Evolutionary conservation across 2,113 vertebrate species (phyloP), one percentile per base, ranked within the genome.

Genomic region (Lynx canadensis): DNA sequence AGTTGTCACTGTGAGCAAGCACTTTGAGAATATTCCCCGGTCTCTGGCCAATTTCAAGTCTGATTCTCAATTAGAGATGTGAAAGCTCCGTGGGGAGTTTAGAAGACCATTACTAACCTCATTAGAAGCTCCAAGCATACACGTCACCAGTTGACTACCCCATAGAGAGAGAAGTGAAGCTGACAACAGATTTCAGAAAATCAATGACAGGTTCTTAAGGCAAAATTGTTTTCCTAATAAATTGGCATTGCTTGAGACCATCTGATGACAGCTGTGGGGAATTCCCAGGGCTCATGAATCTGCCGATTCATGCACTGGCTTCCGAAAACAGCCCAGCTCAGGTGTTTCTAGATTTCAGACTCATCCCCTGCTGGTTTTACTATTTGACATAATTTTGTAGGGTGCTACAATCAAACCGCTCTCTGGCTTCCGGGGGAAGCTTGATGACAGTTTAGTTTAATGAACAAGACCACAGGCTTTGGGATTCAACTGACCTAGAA

Each of bases 121-220:
- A 81, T 83, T 55, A 90, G 84, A 50, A 12, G 68, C 60, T 95
- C 94, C 45, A 93, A 89, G 86, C 15, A 11, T 15, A 69, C n/a
- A 57, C 63, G 13, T 31, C 73, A 21, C 52, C 73, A 29, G 31
- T 86, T 95, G 55, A 33, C 27, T 15, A 10, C 45, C 65, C 89
- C 5, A 25, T 0, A 0, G 82, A 93, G 95, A 88, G 33, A 90
- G 36, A 92, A 94, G 89, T 93, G 91, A 92, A 97, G 95, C 88
- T 94, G 85, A 68, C n/a, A 93, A 92, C 63, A 80, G n/a, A 69
- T 94, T 94, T 94, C 76, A 94, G 85, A 98, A 95, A 89, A 74
- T 74, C 33, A 36, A 31, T 60, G 89, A 25, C 52, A 66, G 23
- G 10, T 89, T 88, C 79, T 91, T 73, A 48, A 92, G 88, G 63